phyloP scores from a whole-genome alignment of 2,888 invertebrate species.

The Drosophila algonquin region DNA sequence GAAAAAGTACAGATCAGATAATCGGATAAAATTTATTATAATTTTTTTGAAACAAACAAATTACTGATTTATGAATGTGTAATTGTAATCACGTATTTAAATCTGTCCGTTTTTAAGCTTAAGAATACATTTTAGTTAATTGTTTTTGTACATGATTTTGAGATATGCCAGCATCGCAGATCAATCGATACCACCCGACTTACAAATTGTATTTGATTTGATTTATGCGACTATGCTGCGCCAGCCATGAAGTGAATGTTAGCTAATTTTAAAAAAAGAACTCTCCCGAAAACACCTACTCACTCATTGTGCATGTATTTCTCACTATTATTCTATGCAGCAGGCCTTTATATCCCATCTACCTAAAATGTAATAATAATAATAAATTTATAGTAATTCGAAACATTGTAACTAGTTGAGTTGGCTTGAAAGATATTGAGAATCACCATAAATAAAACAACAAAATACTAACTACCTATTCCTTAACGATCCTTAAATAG shows the following conservation, averaged over 20 bases:
- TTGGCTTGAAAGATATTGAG: constrained; percentile 74
- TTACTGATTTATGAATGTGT: constrained; percentile 62
- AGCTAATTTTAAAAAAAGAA: constrained; percentile 73
- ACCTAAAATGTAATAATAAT: constrained; percentile 40
- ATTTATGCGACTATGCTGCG: constrained; percentile 45
- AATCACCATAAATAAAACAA: constrained; percentile 58
- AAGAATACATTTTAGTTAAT: constrained; percentile 76
- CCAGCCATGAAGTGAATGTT: constrained; percentile 68
- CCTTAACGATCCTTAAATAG: background rate
- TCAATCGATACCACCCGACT: constrained; percentile 21
- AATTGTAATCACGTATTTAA: constrained; percentile 54
- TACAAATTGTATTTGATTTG: constrained; percentile 49
- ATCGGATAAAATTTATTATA: constrained; percentile 49
- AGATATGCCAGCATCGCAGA: constrained; percentile 51
- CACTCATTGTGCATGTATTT: constrained; percentile 21
- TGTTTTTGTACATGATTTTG: constrained; percentile 64
- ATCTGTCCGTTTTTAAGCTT: constrained; percentile 71
- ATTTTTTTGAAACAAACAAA: constrained; percentile 56
- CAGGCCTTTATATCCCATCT: constrained; percentile 50
- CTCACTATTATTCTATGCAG: constrained; percentile 53
- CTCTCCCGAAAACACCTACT: constrained; percentile 44
- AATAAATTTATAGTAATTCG: constrained; percentile 43
- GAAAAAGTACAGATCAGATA: constrained; percentile 21
- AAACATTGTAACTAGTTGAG: constrained; percentile 63
- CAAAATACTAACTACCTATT: constrained; percentile 60